These are phyloP conservation scores for Bombylius major DNA, from an alignment of 2,888 invertebrate species.

Conservation along the genomic window DNA sequence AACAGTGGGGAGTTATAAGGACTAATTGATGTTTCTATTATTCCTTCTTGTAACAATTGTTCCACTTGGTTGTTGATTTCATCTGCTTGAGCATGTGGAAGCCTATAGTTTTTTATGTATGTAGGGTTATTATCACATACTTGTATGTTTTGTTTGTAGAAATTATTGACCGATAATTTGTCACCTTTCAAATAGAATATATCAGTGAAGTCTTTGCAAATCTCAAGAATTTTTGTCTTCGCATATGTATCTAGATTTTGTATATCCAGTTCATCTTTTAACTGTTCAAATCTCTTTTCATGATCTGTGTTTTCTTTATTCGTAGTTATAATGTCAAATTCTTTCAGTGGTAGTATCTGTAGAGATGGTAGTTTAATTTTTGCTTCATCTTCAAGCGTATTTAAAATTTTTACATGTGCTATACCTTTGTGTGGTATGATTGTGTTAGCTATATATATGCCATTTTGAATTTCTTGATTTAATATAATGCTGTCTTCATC, in stretches of 20 bases:
- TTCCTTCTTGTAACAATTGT: slow-evolving; percentile 18
- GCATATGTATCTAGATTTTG: background rate
- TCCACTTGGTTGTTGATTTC: slow-evolving; percentile 16
- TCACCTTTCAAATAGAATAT: background rate
- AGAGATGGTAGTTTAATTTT: too few species aligned
- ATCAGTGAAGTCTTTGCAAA: background rate
- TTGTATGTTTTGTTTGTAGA: background rate
- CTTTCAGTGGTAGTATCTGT: too few species aligned
- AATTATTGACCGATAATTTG: background rate
- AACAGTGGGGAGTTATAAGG: slow-evolving; percentile 17
- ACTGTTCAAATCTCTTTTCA: background rate
- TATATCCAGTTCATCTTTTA: background rate
- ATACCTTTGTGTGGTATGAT: background rate
- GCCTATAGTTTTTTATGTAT: slow-evolving; percentile 2
- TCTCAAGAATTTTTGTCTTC: background rate
- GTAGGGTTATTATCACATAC: background rate
- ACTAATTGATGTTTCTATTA: slow-evolving; percentile 18
- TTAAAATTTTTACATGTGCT: background rate
- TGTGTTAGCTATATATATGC: background rate
- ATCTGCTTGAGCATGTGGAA: background rate
- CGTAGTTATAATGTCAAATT: too few species aligned
- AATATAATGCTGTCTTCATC: slow-evolving; percentile 4
- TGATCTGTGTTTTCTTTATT: too few species aligned
- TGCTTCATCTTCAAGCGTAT: too few species aligned
- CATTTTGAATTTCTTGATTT: slow-evolving; percentile 1